Evolutionary conservation across 2,797 vertebrate species (phyloP), one percentile per base, ranked within the genome.

Genomic region (Cirrhinus mrigala): DNA sequence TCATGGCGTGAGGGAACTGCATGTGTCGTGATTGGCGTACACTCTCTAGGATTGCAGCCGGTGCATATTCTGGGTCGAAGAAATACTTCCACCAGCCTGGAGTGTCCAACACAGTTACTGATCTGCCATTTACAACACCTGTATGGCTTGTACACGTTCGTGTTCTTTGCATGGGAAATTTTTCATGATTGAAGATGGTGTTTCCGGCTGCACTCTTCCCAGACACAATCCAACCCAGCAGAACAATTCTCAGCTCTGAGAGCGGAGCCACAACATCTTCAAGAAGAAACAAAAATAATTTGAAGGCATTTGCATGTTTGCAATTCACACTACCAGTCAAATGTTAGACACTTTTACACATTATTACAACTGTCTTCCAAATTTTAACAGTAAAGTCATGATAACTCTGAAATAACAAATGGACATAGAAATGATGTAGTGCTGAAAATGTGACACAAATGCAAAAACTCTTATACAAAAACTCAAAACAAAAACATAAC

Each of bases 1-100:
- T 84, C 33, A 93, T 40, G 46, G 87, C 86, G 0, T 93, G 91
- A 18, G 91, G 90, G 11, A 88, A 89, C 0, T 90, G 90, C 29
- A 27, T 80, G 0, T 33, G 89, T 20, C 79, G 75, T 56, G 76
- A 76, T 15, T 90, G 75, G 18, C 89, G 11, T 37, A 68, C 37
- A 48, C 88, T 33, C n/a, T 75, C 44, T 9, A 58, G 9, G 22
- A 86, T 56, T 48, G 88, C 44, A 84, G 62, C 4, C 46, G 33
- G 0, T 85, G 82, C 74, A 87, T 87, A 11, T 1, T 46, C 73
- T 44, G 79, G 71, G 16, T 74, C 70, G 18, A 79, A 73, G n/a
- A 84, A 24, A 48, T 56, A 77, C 27, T 84, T 84, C 50, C 58
- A 88, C 69, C 83, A 85, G 37, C 81, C 70, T 2, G 80, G 83